A percentile compares a stretch with the other conserved stretches of the same genome.
Evolutionary conservation across 2,888 invertebrate species (phyloP).

Genomic region (Pristionchus arcanus): DNA sequence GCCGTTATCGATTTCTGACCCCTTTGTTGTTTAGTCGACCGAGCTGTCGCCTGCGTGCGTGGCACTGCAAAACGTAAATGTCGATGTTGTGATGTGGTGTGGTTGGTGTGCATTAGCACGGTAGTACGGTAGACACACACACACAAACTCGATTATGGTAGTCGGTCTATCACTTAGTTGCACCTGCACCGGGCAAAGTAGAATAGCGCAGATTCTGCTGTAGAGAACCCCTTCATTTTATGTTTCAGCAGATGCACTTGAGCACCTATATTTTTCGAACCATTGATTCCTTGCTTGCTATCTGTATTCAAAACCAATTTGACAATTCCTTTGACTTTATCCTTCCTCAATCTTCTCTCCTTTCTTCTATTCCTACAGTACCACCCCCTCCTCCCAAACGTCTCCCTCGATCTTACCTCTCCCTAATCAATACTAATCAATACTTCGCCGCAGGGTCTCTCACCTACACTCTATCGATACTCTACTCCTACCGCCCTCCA

Average conservation of each 20-base stretch:
- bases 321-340: no score
- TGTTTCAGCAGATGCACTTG: not conserved
- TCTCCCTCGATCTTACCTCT: not conserved
- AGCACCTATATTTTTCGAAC: not conserved
- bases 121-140: no score
- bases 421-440: not conserved
- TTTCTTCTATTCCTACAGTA: no score
- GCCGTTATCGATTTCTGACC: not conserved
- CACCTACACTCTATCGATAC: not conserved
- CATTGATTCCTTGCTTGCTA: no score
- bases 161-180: not conserved
- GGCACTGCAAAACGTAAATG: slow-evolving; percentile 28
- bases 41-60: slow-evolving; percentile 13
- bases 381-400: not conserved
- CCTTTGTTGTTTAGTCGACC: slow-evolving; percentile 7
- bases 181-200: no score
- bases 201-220: not conserved
- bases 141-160: not conserved
- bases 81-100: not conserved
- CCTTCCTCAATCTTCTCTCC: no score
- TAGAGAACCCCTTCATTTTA: not conserved
- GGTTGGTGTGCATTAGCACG: not conserved
- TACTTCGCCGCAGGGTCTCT: no score
- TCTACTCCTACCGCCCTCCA: not conserved
- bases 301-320: no score